Conservation (phyloP, 2,797 vertebrate genomes). For the Chrysocyon brachyurus region DNA sequence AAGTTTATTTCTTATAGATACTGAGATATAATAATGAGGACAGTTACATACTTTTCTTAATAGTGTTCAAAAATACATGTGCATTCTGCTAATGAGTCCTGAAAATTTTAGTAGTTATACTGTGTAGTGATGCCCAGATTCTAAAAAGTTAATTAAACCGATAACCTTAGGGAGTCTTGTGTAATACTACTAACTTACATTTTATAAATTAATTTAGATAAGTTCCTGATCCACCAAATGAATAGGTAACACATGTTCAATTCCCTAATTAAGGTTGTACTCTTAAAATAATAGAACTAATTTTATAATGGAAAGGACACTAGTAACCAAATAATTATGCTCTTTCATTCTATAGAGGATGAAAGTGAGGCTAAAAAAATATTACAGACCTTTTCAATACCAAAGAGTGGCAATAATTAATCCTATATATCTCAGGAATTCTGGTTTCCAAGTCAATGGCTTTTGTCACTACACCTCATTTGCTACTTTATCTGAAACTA, state of each 20-base stretch:
- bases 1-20: conserved; percentile 29
- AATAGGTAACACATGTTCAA: conserved; percentile 50
- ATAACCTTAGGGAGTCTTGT: neutral
- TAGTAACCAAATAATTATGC: neutral
- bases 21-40: neutral
- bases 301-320: conserved; percentile 20
- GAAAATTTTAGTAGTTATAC: conserved; percentile 1
- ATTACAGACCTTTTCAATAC: neutral
- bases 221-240: conserved; percentile 33
- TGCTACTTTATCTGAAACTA: neutral
- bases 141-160: conserved; percentile 37
- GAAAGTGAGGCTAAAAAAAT: neutral
- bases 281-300: conserved; percentile 58
- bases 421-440: neutral
- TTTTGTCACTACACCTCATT: neutral
- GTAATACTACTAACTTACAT: conserved; percentile 12
- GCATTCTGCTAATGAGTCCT: neutral
- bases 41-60: neutral
- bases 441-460: neutral
- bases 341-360: neutral
- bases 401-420: neutral
- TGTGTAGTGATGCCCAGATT: conserved; percentile 19
- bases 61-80: conserved; percentile 23
- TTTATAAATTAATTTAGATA: conserved; percentile 64
- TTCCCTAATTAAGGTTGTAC: neutral